These are phyloP conservation scores for Columba livia DNA, from an alignment of 2,113 vertebrate species.

Conservation along the genomic window DNA sequence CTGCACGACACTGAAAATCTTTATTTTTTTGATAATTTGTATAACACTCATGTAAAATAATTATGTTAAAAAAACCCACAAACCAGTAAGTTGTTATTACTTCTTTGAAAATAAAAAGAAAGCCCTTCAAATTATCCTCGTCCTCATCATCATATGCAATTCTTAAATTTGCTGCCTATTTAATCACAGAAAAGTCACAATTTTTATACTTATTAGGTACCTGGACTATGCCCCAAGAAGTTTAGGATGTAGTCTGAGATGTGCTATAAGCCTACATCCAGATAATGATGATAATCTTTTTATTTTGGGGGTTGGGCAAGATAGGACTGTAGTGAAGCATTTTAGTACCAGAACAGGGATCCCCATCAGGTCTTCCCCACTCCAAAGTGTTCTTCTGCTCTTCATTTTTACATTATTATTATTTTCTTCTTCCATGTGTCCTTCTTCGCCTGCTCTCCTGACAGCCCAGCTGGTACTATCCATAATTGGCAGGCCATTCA, in stretches of 20 bases:
- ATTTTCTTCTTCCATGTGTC: constrained; percentile 1
- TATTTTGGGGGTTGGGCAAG: fast-evolving
- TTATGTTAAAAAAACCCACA: neutral
- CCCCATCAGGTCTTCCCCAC: neutral
- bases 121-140: neutral
- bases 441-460: constrained; percentile 42
- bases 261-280: neutral
- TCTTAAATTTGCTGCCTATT: neutral
- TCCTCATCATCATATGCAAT: neutral
- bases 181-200: neutral
- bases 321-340: neutral
- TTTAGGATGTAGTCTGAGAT: neutral
- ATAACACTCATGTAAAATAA: neutral
- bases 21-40: fast-evolving
- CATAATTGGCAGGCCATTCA: constrained; percentile 58
- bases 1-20: neutral
- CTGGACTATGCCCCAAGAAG: neutral
- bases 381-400: neutral
- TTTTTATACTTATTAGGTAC: neutral
- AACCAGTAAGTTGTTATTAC: neutral
- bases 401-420: neutral
- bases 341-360: neutral
- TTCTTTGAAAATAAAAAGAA: neutral
- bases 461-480: constrained; percentile 58
- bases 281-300: neutral